Conservation (phyloP, 2,113 vertebrate genomes). For the Lipotes vexillifer region DNA sequence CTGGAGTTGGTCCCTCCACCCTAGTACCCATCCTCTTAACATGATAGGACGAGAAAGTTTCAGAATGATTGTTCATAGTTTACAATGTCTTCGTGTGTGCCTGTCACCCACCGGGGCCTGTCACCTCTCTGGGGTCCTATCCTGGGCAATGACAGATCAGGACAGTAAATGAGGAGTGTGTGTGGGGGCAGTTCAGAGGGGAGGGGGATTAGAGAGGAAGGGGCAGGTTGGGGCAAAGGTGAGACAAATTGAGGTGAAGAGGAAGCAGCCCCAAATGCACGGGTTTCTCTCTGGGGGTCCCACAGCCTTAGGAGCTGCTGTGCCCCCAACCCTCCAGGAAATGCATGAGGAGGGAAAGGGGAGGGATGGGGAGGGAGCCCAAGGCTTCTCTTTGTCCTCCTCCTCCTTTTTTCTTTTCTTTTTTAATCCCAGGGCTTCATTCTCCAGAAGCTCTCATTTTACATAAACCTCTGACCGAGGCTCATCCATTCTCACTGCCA, state of each 20-base stretch:
- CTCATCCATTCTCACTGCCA: conserved; percentile 78
- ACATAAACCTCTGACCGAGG: conserved; percentile 78
- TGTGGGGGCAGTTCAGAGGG: background rate
- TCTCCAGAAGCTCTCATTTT: conserved; percentile 83
- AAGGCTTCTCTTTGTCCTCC: background rate
- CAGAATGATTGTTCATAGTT: background rate
- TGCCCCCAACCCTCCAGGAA: background rate
- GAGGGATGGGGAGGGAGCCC: background rate
- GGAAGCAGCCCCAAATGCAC: background rate
- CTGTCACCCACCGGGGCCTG: background rate
- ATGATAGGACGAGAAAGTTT: rapidly evolving
- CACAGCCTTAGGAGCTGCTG: background rate
- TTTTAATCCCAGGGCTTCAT: conserved; percentile 74
- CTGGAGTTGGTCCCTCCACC: background rate
- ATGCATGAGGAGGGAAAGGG: rapidly evolving
- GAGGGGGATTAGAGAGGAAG: conserved; percentile 25
- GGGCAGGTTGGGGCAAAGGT: background rate
- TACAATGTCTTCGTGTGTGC: too few species aligned
- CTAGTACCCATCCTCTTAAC: rapidly evolving
- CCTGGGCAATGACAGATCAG: background rate
- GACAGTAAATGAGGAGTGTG: background rate
- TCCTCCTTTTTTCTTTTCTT: conserved; percentile 41
- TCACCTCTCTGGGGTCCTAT: background rate
- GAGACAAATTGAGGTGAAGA: background rate
- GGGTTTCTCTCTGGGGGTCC: background rate